phyloP scores from a whole-genome alignment of 2,113 vertebrate genomes.

The Datnioides undecimradiatus region DNA sequence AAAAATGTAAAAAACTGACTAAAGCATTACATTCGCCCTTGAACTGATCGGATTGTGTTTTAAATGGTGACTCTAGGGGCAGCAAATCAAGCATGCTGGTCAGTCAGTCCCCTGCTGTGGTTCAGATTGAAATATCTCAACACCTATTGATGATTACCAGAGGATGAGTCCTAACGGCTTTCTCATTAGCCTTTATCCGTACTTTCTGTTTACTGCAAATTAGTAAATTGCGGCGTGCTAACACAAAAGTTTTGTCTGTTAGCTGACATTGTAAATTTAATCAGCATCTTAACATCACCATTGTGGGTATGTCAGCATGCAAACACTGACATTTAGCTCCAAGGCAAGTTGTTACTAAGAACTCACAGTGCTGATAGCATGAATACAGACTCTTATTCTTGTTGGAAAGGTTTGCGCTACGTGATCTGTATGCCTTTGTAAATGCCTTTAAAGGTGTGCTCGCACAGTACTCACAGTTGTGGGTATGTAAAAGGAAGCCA shows the following conservation, averaged over 20 bases:
- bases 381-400: not conserved
- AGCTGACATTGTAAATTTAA: not conserved
- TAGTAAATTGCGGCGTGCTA: not conserved
- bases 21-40: not conserved
- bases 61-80: not conserved
- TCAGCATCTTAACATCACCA: not conserved
- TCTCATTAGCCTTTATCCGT: not conserved
- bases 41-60: not conserved
- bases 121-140: too few species aligned
- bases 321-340: too few species aligned
- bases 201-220: not conserved
- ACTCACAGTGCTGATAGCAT: not conserved
- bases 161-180: too few species aligned
- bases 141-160: too few species aligned
- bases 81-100: too few species aligned
- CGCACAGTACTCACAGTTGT: not conserved
- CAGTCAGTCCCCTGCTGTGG: too few species aligned
- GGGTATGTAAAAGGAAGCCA: constrained; percentile 31
- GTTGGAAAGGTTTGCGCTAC: not conserved
- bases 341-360: too few species aligned
- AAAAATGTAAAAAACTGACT: not conserved
- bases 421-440: constrained; percentile 13
- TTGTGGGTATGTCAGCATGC: not conserved
- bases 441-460: constrained; percentile 17
- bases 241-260: too few species aligned